These are phyloP conservation scores for Caenorhabditis sp. DNA, from an alignment of 2,888 invertebrate genomes.

Conservation along the genomic window DNA sequence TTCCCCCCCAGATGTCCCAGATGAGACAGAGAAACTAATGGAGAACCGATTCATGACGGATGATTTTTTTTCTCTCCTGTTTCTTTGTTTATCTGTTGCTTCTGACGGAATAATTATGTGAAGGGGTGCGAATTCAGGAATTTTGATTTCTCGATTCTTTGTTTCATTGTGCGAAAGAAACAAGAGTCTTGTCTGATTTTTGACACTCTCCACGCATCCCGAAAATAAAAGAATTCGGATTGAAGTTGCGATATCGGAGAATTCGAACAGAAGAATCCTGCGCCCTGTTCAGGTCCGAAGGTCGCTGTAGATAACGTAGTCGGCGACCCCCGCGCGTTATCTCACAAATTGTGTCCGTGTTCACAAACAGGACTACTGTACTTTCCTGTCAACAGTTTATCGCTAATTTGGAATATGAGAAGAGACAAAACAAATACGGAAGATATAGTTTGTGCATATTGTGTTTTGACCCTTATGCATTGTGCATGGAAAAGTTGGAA, in stretches of 20 bases:
- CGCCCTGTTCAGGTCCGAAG: background rate
- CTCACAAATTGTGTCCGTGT: background rate
- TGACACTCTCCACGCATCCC: background rate
- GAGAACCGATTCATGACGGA: conserved; percentile 23
- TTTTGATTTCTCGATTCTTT: background rate
- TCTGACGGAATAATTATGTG: conserved; percentile 12
- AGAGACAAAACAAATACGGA: background rate
- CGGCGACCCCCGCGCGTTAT: conserved; percentile 3
- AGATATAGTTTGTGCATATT: background rate
- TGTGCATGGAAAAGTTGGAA: background rate
- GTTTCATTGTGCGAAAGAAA: background rate
- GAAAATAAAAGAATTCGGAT: background rate
- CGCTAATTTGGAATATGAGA: background rate
- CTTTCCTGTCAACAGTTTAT: background rate
- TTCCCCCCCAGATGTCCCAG: background rate
- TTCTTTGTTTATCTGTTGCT: conserved; percentile 16
- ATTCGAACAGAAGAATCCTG: conserved; percentile 2
- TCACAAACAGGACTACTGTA: conserved; percentile 3
- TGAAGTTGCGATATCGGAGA: background rate
- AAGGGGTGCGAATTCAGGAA: background rate
- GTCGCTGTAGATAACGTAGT: conserved; percentile 1
- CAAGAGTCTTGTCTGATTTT: background rate
- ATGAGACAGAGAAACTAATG: conserved; percentile 2
- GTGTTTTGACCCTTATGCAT: background rate
- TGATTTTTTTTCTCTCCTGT: conserved; percentile 21